Evolutionary conservation across 2,113 vertebrate genomes (phyloP).

Genomic region (Pristiophorus japonicus): DNA sequence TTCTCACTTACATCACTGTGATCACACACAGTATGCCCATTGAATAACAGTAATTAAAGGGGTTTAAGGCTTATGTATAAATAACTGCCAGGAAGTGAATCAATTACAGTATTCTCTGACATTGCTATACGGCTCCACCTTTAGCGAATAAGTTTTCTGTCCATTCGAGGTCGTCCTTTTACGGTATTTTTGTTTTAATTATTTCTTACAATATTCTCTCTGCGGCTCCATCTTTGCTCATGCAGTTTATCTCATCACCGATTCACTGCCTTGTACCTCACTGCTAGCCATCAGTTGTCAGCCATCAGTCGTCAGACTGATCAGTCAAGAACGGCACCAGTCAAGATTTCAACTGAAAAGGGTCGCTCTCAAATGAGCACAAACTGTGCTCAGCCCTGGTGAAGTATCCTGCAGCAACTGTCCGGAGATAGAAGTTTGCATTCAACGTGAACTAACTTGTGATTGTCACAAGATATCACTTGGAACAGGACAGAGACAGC

Average conservation of each 20-base stretch:
- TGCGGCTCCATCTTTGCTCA: not conserved
- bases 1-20: slow-evolving; percentile 14
- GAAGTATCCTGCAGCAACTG: not conserved
- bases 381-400: not conserved
- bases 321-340: no score
- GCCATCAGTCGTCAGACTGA: no score
- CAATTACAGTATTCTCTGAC: not conserved
- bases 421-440: not conserved
- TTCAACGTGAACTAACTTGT: not conserved
- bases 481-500: not conserved
- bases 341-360: no score
- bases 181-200: no score
- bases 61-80: not conserved
- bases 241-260: not conserved
- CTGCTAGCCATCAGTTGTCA: no score
- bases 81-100: not conserved
- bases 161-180: no score
- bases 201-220: not conserved
- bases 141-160: no score
- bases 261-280: no score
- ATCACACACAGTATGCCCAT: not conserved
- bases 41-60: not conserved
- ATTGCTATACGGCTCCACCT: no score
- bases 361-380: no score
- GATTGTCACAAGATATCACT: not conserved